These are phyloP conservation scores for Oasisia sp. DNA, from an alignment of 2,888 invertebrate species.

Conservation along the genomic window DNA sequence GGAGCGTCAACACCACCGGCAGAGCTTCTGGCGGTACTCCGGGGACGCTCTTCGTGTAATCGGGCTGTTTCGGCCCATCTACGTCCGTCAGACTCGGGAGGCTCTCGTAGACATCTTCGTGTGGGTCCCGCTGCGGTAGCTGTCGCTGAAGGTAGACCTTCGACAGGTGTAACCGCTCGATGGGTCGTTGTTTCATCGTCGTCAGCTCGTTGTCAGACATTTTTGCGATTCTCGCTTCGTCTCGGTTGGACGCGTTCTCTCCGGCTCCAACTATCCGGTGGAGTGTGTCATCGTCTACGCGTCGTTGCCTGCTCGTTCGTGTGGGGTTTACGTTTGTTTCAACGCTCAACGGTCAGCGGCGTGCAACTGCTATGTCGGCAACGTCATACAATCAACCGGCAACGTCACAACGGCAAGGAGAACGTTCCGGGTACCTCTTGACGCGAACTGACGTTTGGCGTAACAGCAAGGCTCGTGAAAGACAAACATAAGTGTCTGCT, in stretches of 20 bases:
- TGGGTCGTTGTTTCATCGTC: neutral
- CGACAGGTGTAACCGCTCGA: neutral
- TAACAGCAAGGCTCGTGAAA: neutral
- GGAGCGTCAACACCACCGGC: neutral
- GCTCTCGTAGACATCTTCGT: neutral
- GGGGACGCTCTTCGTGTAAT: neutral
- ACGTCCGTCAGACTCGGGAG: neutral
- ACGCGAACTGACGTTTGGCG: neutral
- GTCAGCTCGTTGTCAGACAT: neutral
- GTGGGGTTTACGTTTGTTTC: neutral
- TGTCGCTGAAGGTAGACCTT: neutral
- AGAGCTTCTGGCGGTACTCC: neutral
- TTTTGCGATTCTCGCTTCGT: neutral
- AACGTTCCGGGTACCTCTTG: neutral
- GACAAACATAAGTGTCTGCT: neutral
- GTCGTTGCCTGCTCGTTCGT: neutral
- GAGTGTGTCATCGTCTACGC: neutral
- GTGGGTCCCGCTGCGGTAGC: neutral
- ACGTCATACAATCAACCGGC: neutral
- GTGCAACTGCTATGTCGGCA: neutral
- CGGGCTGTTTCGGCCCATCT: neutral
- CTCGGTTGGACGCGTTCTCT: neutral
- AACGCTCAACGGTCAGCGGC: slow-evolving; percentile 17
- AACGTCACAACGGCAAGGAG: neutral
- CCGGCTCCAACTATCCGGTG: neutral